Base-by-base conservation (phyloP, 2,888 invertebrate species). In the Apodemia mormo region DNA sequence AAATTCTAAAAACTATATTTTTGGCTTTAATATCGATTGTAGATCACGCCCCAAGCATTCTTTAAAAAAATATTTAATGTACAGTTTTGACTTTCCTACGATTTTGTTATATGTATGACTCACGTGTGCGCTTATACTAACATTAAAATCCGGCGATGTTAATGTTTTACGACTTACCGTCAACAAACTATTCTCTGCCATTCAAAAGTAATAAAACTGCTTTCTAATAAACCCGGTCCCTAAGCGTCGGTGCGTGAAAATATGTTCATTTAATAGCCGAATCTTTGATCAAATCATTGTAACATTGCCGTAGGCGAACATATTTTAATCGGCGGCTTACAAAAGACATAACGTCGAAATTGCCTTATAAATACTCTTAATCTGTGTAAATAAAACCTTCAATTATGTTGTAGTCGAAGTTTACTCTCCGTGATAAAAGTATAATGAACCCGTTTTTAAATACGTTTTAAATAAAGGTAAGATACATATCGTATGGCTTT, bases 201-300 rank as follows among this genome's bases (percentile, higher is more conserved):
- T 92, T 91, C 88, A 88, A 89, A 89, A 87, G 88, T 81, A 81
- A 88, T 91, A 91, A 90, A 90, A 87, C 78, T 74, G 83, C 81
- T 85, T 89, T 89, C 87, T 84, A 84, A 86, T 79, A 81, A 80
- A 85, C 81, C 84, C 79, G 79, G 77, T 78, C 79, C 80, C 79
- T 81, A 82, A 84, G 83, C 85, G 84, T 86, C 80, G 82, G 80
- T 86, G 85, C 85, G 88, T 89, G 85, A 86, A 89, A 90, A 88
- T 87, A 89, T 89, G 84, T 86, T 82, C 73, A 82, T 87, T 89
- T 90, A 90, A 90, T 89, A 82, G 84, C 76, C 79, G 77, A 84
- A 85, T 83, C 85, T 85, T 83, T 79, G 75, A 73, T 77, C 73
- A 68, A 61, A 64, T 52, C 33, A 68, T 56, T 67, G 56, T 49